Conservation (phyloP, 2,113 vertebrate genomes). For the Boleophthalmus pectinirostris region DNA sequence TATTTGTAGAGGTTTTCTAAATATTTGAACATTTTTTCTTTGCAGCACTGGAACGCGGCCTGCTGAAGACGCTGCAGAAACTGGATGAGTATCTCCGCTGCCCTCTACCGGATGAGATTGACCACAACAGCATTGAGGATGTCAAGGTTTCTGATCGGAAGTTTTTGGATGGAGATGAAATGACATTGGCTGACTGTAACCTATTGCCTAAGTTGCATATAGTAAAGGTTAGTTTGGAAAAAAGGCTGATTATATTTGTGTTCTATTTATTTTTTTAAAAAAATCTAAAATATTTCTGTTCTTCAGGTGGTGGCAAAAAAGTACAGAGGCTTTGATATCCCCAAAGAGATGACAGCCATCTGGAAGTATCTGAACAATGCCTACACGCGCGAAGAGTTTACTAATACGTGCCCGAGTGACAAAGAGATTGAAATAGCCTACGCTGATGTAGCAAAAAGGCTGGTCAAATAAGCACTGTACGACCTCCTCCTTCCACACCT, state of each 20-base stretch:
- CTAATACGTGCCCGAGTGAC: slow-evolving; percentile 97
- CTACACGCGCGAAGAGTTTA: slow-evolving; percentile 94
- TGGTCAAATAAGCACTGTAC: slow-evolving; percentile 83
- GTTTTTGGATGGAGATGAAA: slow-evolving; percentile 94
- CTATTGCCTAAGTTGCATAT: slow-evolving; percentile 97
- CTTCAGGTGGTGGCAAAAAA: slow-evolving; percentile 97
- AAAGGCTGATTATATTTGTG: not conserved
- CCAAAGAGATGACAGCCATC: slow-evolving; percentile 89
- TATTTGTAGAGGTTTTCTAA: not conserved
- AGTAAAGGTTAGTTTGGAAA: slow-evolving; percentile 83
- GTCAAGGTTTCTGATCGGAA: slow-evolving; percentile 84
- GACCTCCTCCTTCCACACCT: not conserved
- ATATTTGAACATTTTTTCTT: slow-evolving; percentile 33
- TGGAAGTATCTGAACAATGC: slow-evolving; percentile 96
- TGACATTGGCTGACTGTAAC: slow-evolving; percentile 97
- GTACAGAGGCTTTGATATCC: slow-evolving; percentile 94
- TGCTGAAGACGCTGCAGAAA: slow-evolving; percentile 96
- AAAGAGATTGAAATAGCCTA: slow-evolving; percentile 98
- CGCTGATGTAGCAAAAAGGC: slow-evolving; percentile 95
- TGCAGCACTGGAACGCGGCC: slow-evolving; percentile 87
- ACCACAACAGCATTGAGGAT: slow-evolving; percentile 96
- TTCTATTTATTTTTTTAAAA: not conserved
- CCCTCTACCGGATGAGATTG: slow-evolving; percentile 94
- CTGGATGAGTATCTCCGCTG: slow-evolving; percentile 93
- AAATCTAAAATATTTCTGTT: not conserved